Base-by-base conservation (phyloP, 2,797 vertebrate species). In the Galagoides demidoff region DNA sequence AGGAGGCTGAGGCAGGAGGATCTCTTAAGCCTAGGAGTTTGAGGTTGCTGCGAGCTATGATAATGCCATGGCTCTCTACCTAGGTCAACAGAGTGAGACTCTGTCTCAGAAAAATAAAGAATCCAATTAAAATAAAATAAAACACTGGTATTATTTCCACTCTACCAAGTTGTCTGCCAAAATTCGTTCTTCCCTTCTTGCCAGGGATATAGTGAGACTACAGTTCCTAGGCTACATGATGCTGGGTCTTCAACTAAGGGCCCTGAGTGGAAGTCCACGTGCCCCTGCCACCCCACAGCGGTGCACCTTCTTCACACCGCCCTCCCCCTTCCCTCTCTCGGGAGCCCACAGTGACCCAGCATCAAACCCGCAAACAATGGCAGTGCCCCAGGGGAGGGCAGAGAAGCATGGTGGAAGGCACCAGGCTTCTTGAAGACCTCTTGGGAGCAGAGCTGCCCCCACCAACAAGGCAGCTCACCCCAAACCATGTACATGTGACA, bases 371-470 rank as follows among this genome's bases (percentile, higher is more conserved):
- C 31, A 23, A 66, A 81, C 2, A 22, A n/a, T 0, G 8, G 6
- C 29, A 23, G 0, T 8, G 22, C 7, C 55, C 22, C 4, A 2
- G 4, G 39, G 29, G n/a, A 64, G 11, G 5, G 12, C 19, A 7
- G 20, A 14, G 85, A 66, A 5, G 29, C 1, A 0, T 2, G n/a
- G 0, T 8, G 10, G 29, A 16, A 25, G 34, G 71, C 1, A 4
- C 27, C 29, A 23, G 52, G 45, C 76, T 83, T 52, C 55, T 87
- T 0, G 7, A 59, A 85, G 39, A 61, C 49, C 31, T 34, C 52
- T 66, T 25, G 8, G 31, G 31, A n/a, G 70, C 31, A 87, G 12
- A 84, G 57, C 59, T 63, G 23, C 23, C 43, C 43, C 57, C 52
- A 1, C 66, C 57, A 3, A 1, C 52, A 5, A 68, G 61, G 84